Conservation (phyloP, 2,113 vertebrate genomes). For the Morone saxatilis region DNA sequence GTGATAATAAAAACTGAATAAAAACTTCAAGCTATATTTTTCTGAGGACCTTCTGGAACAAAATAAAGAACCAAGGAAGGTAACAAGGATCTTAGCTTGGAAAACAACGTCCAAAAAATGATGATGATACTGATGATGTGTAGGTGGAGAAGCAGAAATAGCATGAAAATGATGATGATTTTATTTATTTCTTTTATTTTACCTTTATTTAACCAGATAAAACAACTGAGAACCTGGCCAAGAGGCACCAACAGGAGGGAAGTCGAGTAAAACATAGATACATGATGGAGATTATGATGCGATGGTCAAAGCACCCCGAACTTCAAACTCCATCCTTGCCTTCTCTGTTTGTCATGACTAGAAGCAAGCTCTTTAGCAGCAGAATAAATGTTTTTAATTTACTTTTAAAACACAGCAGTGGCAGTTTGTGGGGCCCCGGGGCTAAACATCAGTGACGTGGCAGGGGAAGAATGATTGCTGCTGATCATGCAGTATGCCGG, state of each 20-base stretch:
- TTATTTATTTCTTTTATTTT: too few relatives aligned
- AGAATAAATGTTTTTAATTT: constrained; percentile 72
- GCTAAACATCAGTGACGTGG: constrained; percentile 48
- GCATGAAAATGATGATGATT: not conserved
- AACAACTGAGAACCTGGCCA: too few relatives aligned
- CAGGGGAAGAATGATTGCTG: constrained; percentile 63
- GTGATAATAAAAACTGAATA: too few relatives aligned
- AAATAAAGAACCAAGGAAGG: not conserved
- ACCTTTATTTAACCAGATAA: too few relatives aligned
- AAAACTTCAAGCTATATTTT: too few relatives aligned
- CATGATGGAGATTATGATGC: not conserved
- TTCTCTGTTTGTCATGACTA: constrained; percentile 33
- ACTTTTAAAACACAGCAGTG: constrained; percentile 35
- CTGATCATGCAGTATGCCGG: constrained; percentile 63
- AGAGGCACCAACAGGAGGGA: too few relatives aligned
- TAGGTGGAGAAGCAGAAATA: constrained; percentile 20
- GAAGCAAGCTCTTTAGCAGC: constrained; percentile 27
- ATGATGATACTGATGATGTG: constrained; percentile 8
- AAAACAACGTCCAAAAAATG: not conserved
- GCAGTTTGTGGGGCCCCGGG: constrained; percentile 30
- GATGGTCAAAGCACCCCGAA: constrained; percentile 16
- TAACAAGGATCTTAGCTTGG: not conserved
- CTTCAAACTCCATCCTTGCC: not conserved
- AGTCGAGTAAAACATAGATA: too few relatives aligned
- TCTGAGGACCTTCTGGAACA: not conserved